These are phyloP conservation scores for Procambarus clarkii DNA, from an alignment of 1,140 invertebrate species.

Conservation along the genomic window DNA sequence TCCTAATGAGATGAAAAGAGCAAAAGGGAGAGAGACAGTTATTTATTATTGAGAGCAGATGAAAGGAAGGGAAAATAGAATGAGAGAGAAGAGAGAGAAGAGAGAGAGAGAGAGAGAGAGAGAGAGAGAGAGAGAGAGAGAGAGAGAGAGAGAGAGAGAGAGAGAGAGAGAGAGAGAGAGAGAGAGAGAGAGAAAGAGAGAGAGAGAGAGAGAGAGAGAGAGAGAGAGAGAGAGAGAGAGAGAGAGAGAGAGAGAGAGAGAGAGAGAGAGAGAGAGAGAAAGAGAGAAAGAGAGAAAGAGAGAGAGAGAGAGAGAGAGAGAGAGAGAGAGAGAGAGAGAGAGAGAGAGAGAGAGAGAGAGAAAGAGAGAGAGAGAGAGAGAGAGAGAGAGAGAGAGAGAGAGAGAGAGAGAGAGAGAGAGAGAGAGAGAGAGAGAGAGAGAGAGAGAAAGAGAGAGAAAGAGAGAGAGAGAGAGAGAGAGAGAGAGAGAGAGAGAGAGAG, in stretches of 20 bases:
- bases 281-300: conserved; percentile 1
- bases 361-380: background rate
- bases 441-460: background rate
- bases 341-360: background rate
- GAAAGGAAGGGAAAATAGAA: background rate
- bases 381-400: conserved; percentile 15
- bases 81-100: background rate
- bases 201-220: background rate
- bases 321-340: conserved; percentile 10
- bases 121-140: too few relatives aligned
- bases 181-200: background rate
- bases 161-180: background rate
- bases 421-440: background rate
- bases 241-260: background rate
- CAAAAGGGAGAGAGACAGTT: too few relatives aligned
- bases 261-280: background rate
- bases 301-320: conserved; percentile 14
- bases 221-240: background rate
- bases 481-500: background rate
- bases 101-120: too few relatives aligned
- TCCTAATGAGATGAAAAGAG: too few relatives aligned
- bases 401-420: background rate
- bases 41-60: too few relatives aligned
- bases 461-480: conserved; percentile 1
- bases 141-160: background rate